Evolutionary conservation across 1,140 invertebrate genomes (phyloP).

Genomic region (Orius insidiosus): DNA sequence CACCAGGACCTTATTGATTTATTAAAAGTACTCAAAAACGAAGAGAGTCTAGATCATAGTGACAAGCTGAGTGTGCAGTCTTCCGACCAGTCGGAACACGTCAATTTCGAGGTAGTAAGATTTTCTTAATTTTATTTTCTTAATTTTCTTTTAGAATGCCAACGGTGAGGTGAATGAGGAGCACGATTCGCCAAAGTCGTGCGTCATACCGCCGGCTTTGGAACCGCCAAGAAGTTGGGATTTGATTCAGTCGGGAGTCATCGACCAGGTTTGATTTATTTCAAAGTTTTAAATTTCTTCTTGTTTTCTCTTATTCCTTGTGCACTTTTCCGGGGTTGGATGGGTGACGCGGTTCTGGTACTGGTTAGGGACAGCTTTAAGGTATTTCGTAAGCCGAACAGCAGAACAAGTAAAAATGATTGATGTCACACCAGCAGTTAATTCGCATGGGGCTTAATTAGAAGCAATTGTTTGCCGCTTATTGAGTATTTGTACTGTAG

Average conservation of each 20-base stretch:
- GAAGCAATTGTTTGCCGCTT: too few species aligned
- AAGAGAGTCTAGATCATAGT: slow-evolving; percentile 6
- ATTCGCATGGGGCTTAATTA: too few species aligned
- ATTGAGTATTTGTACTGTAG: too few species aligned
- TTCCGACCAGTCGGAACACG: slow-evolving; percentile 13
- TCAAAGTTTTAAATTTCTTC: too few species aligned
- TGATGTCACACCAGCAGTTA: too few species aligned
- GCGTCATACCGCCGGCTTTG: slow-evolving; percentile 23
- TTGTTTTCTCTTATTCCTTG: not conserved
- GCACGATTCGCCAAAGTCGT: slow-evolving; percentile 21
- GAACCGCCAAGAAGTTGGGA: slow-evolving; percentile 24
- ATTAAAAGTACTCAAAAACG: slow-evolving; percentile 12
- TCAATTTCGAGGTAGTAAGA: slow-evolving; percentile 9
- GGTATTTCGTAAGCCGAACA: too few species aligned
- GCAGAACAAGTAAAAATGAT: too few species aligned
- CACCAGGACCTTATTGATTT: slow-evolving; percentile 21
- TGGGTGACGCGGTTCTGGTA: too few species aligned
- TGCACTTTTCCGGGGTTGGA: too few species aligned
- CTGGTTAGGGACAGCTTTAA: too few species aligned
- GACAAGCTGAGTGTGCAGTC: slow-evolving; percentile 14
- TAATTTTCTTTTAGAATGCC: not conserved
- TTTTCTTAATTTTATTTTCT: too few species aligned
- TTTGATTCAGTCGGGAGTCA: slow-evolving; percentile 24
- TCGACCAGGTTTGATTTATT: slow-evolving; percentile 18
- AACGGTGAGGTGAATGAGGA: slow-evolving; percentile 14